Conservation (phyloP, 2,113 vertebrate species). For the Prinia subflava region DNA sequence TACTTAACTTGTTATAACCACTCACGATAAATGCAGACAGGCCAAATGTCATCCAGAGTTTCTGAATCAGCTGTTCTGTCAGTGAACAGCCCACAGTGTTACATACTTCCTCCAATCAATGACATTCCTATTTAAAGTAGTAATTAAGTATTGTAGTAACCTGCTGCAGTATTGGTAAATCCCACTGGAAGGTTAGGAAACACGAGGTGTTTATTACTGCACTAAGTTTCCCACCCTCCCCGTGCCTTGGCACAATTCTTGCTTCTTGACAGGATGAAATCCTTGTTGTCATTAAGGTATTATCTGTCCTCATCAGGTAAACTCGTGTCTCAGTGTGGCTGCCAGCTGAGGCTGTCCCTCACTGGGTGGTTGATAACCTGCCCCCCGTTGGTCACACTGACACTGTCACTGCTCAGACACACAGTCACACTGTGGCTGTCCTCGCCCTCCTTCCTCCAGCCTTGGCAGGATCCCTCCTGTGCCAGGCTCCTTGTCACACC, state of each 20-base stretch:
- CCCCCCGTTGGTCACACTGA: rapidly evolving
- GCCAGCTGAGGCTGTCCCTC: neutral
- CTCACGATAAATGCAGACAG: neutral
- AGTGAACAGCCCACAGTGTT: neutral
- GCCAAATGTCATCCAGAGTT: neutral
- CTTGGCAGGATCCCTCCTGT: neutral
- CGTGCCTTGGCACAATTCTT: neutral
- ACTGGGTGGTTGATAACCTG: neutral
- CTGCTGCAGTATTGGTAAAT: neutral
- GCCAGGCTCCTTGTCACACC: neutral
- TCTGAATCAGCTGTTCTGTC: neutral
- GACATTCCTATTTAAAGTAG: neutral
- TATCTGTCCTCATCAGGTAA: neutral
- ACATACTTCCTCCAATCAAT: neutral
- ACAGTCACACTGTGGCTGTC: neutral
- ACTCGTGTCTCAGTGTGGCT: neutral
- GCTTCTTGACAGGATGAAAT: neutral
- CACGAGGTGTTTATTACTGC: neutral
- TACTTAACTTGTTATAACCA: neutral
- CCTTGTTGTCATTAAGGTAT: neutral
- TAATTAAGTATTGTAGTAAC: neutral
- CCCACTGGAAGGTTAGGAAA: neutral
- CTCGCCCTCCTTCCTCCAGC: neutral
- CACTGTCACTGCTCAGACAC: neutral
- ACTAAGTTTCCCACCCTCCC: neutral